Percentiles rank a stretch among this genome's conserved stretches.
These are phyloP conservation scores for Karalla daura DNA, from an alignment of 2,797 vertebrate genomes.

Conservation along the genomic window DNA sequence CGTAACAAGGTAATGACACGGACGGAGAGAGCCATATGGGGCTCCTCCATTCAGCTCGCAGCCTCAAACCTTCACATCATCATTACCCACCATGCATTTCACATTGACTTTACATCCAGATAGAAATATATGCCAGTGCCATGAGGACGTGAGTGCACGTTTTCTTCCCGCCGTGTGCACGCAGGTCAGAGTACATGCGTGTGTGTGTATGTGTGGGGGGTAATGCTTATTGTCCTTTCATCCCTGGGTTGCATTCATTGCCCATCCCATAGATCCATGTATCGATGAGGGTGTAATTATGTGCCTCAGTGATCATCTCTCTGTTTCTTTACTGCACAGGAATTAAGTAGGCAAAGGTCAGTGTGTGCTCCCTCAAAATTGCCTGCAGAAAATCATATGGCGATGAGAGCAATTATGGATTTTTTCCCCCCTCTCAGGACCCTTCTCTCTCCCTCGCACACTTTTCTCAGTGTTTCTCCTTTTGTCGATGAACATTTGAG, in stretches of 20 bases:
- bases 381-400: constrained; percentile 85
- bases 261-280: constrained; percentile 81
- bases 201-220: constrained; percentile 31
- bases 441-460: constrained; percentile 47
- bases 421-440: constrained; percentile 69
- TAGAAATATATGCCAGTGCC: constrained; percentile 69
- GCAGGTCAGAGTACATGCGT: constrained; percentile 42
- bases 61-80: constrained; percentile 79
- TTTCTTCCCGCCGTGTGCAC: constrained; percentile 49
- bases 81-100: constrained; percentile 83
- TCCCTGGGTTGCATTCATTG: constrained; percentile 77
- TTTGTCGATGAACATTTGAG: constrained; percentile 81
- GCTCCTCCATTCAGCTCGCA: constrained; percentile 82
- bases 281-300: constrained; percentile 87
- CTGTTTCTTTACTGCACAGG: constrained; percentile 84
- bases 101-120: constrained; percentile 81
- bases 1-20: constrained; percentile 99
- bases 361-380: constrained; percentile 81
- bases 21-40: constrained; percentile 99
- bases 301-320: constrained; percentile 86
- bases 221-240: constrained; percentile 78
- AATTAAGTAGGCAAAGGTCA: constrained; percentile 89
- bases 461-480: constrained; percentile 69
- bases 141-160: constrained; percentile 42
- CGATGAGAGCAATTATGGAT: constrained; percentile 86